Evolutionary conservation across 2,113 vertebrate species (phyloP).

Genomic region (Channa maculata): DNA sequence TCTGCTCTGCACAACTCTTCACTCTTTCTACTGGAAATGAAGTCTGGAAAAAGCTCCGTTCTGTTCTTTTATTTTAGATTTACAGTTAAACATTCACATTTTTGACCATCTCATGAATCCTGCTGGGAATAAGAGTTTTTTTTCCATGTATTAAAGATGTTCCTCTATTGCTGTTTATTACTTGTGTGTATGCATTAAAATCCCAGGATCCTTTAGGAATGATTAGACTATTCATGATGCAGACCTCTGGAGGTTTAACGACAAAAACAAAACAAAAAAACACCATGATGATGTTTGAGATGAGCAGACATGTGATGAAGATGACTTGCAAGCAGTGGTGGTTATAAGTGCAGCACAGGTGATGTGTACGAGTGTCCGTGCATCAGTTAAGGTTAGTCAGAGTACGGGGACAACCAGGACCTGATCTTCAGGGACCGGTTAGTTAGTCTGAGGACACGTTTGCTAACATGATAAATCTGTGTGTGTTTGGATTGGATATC

Average conservation of each 20-base stretch:
- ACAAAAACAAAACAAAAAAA: neutral
- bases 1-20: too few species aligned
- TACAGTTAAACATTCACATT: too few species aligned
- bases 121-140: too few species aligned
- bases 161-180: too few species aligned
- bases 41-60: too few species aligned
- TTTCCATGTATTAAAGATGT: too few species aligned
- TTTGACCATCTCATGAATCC: too few species aligned
- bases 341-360: slow-evolving; percentile 58
- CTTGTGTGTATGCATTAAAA: too few species aligned
- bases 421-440: slow-evolving; percentile 23
- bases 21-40: too few species aligned
- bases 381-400: slow-evolving; percentile 41
- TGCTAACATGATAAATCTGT: slow-evolving; percentile 1
- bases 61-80: too few species aligned
- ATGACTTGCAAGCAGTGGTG: slow-evolving; percentile 52
- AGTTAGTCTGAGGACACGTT: slow-evolving; percentile 16
- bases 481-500: slow-evolving; percentile 19
- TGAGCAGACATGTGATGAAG: slow-evolving; percentile 10
- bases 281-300: neutral
- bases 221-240: neutral
- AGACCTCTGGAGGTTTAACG: slow-evolving; percentile 10
- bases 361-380: slow-evolving; percentile 50
- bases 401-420: slow-evolving; percentile 50
- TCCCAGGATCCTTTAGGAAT: too few species aligned